phyloP scores from a whole-genome alignment of 37 sponge, comb jelly and placozoan species.

The Tethya wilhelma region DNA sequence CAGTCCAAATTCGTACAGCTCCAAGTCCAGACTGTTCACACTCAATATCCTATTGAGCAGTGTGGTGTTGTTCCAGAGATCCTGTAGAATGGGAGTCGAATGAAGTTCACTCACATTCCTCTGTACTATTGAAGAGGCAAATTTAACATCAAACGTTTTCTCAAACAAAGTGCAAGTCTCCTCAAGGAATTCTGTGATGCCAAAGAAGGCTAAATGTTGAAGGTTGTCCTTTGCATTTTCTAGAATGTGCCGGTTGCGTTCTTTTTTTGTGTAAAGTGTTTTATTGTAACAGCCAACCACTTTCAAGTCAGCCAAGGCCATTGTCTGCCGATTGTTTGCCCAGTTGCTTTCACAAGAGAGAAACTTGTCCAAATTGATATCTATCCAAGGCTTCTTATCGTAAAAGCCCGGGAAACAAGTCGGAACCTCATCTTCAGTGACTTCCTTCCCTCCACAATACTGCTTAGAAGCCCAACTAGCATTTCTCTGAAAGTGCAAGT shows the following conservation, averaged over 20 bases:
- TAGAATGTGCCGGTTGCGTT: slow-evolving; percentile 32
- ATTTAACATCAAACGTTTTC: slow-evolving; percentile 70
- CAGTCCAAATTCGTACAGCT: slow-evolving; percentile 78
- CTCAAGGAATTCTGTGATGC: slow-evolving; percentile 68
- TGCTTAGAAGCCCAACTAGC: slow-evolving; percentile 56
- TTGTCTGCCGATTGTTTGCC: slow-evolving; percentile 84
- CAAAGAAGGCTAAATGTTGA: slow-evolving; percentile 69
- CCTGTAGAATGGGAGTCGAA: slow-evolving; percentile 27
- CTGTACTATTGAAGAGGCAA: slow-evolving; percentile 54
- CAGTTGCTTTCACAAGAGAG: slow-evolving; percentile 77
- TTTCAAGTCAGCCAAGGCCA: slow-evolving; percentile 76
- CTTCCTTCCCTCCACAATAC: slow-evolving; percentile 39
- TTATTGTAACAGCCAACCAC: slow-evolving; percentile 58
- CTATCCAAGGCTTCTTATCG: slow-evolving; percentile 48
- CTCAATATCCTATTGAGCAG: slow-evolving; percentile 37
- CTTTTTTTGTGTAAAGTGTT: not conserved
- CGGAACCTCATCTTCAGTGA: slow-evolving; percentile 43
- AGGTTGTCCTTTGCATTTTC: slow-evolving; percentile 79
- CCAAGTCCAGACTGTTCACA: slow-evolving; percentile 75
- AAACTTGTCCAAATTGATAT: slow-evolving; percentile 67
- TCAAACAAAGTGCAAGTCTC: slow-evolving; percentile 76
- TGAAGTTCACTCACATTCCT: slow-evolving; percentile 11
- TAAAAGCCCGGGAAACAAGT: slow-evolving; percentile 79
- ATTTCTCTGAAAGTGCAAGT: slow-evolving; percentile 76
- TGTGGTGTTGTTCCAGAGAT: slow-evolving; percentile 28